These are phyloP conservation scores for Xenopus laevis DNA, from an alignment of 2,113 vertebrate genomes.

Conservation along the genomic window DNA sequence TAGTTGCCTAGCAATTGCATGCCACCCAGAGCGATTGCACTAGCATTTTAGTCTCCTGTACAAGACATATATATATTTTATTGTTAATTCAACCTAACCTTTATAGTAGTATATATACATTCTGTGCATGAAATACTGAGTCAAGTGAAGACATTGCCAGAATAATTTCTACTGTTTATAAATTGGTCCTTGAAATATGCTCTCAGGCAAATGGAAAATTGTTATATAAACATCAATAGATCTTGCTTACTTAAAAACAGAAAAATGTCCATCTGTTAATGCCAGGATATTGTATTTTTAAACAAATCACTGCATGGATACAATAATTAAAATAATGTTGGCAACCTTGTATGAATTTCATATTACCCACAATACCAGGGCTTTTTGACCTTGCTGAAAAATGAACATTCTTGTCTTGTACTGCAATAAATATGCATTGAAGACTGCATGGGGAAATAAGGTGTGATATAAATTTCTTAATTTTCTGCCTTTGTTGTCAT, in stretches of 20 bases:
- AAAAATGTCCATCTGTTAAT: not conserved
- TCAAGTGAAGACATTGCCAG: no score
- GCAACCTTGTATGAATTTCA: not conserved
- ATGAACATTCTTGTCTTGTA: constrained; percentile 23
- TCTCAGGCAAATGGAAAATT: no score
- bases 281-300: constrained; percentile 15
- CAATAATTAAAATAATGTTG: constrained; percentile 32
- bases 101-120: no score
- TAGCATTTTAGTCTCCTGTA: no score
- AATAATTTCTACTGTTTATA: no score
- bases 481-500: constrained; percentile 8
- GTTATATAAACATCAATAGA: constrained; percentile 18
- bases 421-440: constrained; percentile 19
- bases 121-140: no score
- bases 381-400: constrained; percentile 28
- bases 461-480: not conserved
- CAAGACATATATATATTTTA: no score
- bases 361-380: constrained; percentile 14
- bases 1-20: not conserved
- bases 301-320: constrained; percentile 17
- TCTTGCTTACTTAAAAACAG: constrained; percentile 11
- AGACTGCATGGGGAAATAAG: not conserved
- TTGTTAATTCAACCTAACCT: no score
- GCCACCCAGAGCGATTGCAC: not conserved
- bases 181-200: no score